These are phyloP conservation scores for Ecdyonurus torrentis DNA, from an alignment of 2,888 invertebrate species.

Conservation along the genomic window DNA sequence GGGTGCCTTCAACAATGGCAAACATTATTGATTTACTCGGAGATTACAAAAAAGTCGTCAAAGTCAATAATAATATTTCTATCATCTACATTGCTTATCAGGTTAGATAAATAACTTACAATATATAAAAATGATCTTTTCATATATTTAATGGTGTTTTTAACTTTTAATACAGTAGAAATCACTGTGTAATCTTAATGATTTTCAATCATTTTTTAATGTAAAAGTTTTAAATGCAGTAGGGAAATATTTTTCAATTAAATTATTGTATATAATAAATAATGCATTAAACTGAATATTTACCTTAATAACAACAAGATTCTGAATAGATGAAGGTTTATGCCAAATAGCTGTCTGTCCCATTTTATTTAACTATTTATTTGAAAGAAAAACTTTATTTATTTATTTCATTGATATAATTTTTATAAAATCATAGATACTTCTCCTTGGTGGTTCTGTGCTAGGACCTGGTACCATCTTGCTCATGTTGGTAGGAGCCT, in stretches of 20 bases:
- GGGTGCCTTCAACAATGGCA: constrained; percentile 39
- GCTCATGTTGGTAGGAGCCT: constrained; percentile 33
- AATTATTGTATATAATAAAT: no score
- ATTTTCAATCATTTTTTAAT: no score
- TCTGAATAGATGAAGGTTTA: neutral
- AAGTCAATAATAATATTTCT: constrained; percentile 33
- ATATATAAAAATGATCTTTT: no score
- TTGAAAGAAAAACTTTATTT: neutral
- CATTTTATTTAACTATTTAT: neutral
- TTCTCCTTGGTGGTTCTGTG: constrained; percentile 31
- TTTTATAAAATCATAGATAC: constrained; percentile 12
- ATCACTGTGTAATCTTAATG: no score
- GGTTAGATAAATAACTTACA: no score
- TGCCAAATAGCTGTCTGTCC: neutral
- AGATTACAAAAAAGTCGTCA: constrained; percentile 28
- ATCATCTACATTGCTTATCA: constrained; percentile 24
- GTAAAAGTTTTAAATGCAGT: no score
- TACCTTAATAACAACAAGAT: no score
- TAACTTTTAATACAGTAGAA: no score
- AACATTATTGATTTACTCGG: constrained; percentile 34
- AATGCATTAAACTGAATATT: no score
- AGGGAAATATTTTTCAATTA: no score
- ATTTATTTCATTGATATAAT: neutral
- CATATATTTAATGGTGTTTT: no score
- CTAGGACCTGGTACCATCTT: constrained; percentile 34